A percentile compares a stretch with the other conserved stretches of the same genome.
These are phyloP conservation scores for Pelochelys cantorii DNA, from an alignment of 2,797 vertebrate genomes.

Conservation along the genomic window DNA sequence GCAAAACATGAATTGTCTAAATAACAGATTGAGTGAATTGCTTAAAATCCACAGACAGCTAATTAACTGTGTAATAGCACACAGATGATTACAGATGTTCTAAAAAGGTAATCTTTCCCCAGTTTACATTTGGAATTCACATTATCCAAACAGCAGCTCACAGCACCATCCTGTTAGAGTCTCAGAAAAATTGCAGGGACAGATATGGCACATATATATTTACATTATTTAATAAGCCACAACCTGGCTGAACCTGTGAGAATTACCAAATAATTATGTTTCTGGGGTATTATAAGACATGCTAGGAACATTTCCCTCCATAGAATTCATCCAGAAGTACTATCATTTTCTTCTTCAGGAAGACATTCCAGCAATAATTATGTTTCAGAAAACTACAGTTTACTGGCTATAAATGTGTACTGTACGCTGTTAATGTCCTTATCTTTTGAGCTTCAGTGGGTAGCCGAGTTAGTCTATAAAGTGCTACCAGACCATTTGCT, in stretches of 20 bases:
- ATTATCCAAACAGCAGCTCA: constrained; percentile 30
- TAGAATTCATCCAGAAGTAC: constrained; percentile 1
- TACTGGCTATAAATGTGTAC: constrained; percentile 20
- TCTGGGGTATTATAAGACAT: constrained; percentile 26
- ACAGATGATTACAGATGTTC: constrained; percentile 79
- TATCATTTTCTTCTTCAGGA: not conserved
- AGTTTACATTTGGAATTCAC: constrained; percentile 47
- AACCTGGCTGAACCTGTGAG: constrained; percentile 22
- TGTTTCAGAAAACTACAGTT: constrained; percentile 9
- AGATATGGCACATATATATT: not conserved
- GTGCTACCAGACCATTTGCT: too few relatives aligned
- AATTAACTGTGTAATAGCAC: constrained; percentile 70
- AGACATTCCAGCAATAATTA: constrained; percentile 3
- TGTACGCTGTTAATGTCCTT: not conserved
- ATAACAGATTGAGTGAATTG: constrained; percentile 64
- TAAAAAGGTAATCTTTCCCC: constrained; percentile 67
- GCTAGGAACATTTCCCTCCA: not conserved
- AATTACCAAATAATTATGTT: constrained; percentile 20
- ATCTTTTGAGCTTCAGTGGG: not conserved
- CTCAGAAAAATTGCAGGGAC: not conserved
- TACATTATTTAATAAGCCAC: constrained; percentile 43
- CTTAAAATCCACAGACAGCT: constrained; percentile 74
- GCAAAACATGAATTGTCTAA: constrained; percentile 49
- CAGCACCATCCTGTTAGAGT: not conserved
- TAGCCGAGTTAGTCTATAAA: too few relatives aligned